These are phyloP conservation scores for Theocolax elegans DNA, from an alignment of 1,140 invertebrate genomes.

Conservation along the genomic window DNA sequence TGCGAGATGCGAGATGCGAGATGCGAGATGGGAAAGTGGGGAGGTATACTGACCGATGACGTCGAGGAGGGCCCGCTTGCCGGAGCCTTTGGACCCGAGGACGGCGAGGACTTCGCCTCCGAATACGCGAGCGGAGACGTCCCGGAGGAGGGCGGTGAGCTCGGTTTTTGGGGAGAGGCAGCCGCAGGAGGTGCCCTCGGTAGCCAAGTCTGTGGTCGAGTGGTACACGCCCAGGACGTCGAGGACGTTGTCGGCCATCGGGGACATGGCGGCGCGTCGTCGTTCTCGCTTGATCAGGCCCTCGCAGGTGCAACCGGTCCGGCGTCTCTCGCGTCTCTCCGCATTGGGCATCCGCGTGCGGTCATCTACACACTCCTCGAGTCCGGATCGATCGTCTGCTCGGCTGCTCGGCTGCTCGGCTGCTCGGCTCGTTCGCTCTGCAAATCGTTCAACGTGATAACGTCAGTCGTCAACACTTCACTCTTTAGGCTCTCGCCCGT, in stretches of 20 bases:
- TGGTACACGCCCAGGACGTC: conserved; percentile 91
- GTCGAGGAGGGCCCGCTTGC: conserved; percentile 89
- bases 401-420: too few species aligned
- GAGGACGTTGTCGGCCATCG: conserved; percentile 67
- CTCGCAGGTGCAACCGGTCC: conserved; percentile 18
- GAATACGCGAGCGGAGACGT: conserved; percentile 89
- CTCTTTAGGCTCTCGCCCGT: too few species aligned
- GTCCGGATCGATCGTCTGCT: too few species aligned
- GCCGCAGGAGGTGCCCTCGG: conserved; percentile 38
- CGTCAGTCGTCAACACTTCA: too few species aligned
- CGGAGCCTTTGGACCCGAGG: conserved; percentile 93
- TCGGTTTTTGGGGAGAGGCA: conserved; percentile 59
- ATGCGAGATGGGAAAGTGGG: too few species aligned
- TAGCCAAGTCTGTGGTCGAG: conserved; percentile 68
- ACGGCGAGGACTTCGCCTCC: conserved; percentile 92
- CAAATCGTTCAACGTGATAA: too few species aligned
- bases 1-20: too few species aligned
- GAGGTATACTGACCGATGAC: conserved; percentile 79
- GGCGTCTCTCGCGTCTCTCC: not conserved
- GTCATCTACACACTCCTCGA: too few species aligned
- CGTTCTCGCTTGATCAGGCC: conserved; percentile 3
- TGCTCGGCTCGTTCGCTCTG: too few species aligned
- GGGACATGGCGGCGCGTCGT: not conserved
- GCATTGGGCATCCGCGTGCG: conserved; percentile 30
- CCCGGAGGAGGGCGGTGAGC: conserved; percentile 79